These are phyloP conservation scores for Eristalinus aeneus DNA, from an alignment of 2,888 invertebrate species.

Conservation along the genomic window DNA sequence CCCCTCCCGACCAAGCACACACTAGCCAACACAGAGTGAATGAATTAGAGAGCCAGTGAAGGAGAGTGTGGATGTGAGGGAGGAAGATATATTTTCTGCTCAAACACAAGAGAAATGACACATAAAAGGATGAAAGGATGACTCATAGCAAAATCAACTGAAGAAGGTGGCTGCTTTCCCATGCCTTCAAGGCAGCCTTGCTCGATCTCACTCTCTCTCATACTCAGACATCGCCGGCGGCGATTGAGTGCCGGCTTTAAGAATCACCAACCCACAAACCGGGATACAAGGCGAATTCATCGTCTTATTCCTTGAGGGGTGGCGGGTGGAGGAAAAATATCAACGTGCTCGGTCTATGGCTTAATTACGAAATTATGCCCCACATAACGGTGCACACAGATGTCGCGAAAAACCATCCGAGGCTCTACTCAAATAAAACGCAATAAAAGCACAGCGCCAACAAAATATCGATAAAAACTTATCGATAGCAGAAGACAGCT, in stretches of 20 bases:
- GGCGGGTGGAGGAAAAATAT: background rate
- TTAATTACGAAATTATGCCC: constrained; percentile 56
- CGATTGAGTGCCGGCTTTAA: background rate
- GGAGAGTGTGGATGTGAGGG: background rate
- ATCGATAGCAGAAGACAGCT: constrained; percentile 32
- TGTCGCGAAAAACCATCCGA: constrained; percentile 40
- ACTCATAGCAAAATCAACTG: constrained; percentile 50
- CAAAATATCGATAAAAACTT: constrained; percentile 61
- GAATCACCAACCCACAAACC: background rate
- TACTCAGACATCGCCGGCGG: background rate
- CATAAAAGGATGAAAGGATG: constrained; percentile 56
- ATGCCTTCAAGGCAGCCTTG: background rate
- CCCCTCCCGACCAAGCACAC: constrained; percentile 12
- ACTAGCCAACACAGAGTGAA: constrained; percentile 19
- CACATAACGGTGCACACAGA: constrained; percentile 32
- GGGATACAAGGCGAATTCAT: background rate
- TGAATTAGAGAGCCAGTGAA: constrained; percentile 39
- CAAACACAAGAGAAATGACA: constrained; percentile 21
- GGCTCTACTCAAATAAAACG: constrained; percentile 48
- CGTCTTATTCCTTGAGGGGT: background rate
- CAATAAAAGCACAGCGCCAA: constrained; percentile 19
- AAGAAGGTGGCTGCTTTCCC: background rate
- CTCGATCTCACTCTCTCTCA: background rate
- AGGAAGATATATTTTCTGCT: background rate
- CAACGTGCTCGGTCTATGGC: constrained; percentile 21